Evolutionary conservation across 2,113 vertebrate species (phyloP).

Genomic region (Thalassarche chlororhynchos): DNA sequence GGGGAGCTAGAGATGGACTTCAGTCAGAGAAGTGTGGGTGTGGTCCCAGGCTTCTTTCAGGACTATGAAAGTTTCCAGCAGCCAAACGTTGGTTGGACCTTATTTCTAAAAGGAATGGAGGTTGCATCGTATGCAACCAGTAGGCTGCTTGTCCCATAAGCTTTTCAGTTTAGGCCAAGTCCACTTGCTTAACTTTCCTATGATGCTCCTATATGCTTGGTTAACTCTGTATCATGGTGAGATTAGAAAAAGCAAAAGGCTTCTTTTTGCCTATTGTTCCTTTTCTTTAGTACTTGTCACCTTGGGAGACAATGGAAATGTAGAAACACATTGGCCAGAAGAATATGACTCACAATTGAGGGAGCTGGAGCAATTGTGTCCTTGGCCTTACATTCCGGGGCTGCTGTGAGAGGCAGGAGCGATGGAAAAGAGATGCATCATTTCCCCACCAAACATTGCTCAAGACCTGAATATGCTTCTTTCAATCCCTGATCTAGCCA

Average conservation of each 20-base stretch:
- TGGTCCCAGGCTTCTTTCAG: neutral
- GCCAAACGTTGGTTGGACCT: neutral
- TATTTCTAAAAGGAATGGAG: neutral
- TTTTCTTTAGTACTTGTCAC: neutral
- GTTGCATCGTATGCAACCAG: neutral
- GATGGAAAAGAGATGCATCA: neutral
- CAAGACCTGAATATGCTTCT: neutral
- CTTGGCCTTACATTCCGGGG: neutral
- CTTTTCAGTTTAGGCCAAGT: neutral
- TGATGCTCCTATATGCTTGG: neutral
- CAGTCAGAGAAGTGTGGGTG: neutral
- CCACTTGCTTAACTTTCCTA: neutral
- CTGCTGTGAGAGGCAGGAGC: neutral
- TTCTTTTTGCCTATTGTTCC: neutral
- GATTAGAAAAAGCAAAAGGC: neutral
- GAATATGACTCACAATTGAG: neutral
- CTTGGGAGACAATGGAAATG: conserved; percentile 15
- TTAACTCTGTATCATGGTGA: neutral
- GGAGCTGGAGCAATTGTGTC: neutral
- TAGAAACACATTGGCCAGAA: neutral
- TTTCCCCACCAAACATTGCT: neutral
- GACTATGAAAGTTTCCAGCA: neutral
- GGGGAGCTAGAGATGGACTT: neutral
- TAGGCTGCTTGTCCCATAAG: neutral
- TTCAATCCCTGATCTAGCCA: neutral